These are phyloP conservation scores for Tenodera sinensis DNA, from an alignment of 2,888 invertebrate species.

Conservation along the genomic window DNA sequence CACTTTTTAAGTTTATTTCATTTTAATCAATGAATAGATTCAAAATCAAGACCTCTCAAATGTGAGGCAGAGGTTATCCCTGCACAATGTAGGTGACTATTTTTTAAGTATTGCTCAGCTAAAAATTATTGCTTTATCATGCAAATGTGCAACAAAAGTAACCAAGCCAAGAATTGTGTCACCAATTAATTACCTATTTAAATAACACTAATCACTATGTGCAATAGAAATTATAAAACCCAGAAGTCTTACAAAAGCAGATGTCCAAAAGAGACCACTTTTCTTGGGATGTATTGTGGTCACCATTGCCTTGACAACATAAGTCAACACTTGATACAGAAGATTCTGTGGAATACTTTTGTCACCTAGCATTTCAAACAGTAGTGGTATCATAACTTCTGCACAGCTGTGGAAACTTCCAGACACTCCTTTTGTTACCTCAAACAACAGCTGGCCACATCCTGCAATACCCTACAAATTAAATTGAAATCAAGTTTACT, in stretches of 20 bases:
- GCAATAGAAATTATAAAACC: neutral
- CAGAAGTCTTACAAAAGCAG: constrained; percentile 4
- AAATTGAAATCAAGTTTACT: constrained; percentile 21
- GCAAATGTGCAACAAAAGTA: too few species aligned
- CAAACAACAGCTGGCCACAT: constrained; percentile 83
- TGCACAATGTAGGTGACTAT: too few species aligned
- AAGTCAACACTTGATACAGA: constrained; percentile 62
- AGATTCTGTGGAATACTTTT: constrained; percentile 51
- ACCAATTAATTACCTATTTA: too few species aligned
- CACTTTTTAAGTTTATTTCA: too few species aligned
- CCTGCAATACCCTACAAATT: constrained; percentile 67
- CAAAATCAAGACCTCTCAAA: too few species aligned
- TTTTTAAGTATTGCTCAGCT: too few species aligned
- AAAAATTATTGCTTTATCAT: too few species aligned
- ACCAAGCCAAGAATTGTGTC: too few species aligned
- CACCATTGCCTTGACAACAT: constrained; percentile 61
- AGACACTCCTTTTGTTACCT: constrained; percentile 78
- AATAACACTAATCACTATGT: too few species aligned
- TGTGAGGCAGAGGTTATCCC: too few species aligned
- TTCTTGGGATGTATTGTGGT: constrained; percentile 60
- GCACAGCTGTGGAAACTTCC: constrained; percentile 84
- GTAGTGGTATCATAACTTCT: constrained; percentile 63
- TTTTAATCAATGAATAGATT: too few species aligned
- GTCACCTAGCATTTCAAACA: constrained; percentile 60
- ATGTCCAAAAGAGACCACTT: constrained; percentile 61